Evolutionary conservation across 2,888 invertebrate genomes (phyloP).

Genomic region (Balanococcus diminutus): DNA sequence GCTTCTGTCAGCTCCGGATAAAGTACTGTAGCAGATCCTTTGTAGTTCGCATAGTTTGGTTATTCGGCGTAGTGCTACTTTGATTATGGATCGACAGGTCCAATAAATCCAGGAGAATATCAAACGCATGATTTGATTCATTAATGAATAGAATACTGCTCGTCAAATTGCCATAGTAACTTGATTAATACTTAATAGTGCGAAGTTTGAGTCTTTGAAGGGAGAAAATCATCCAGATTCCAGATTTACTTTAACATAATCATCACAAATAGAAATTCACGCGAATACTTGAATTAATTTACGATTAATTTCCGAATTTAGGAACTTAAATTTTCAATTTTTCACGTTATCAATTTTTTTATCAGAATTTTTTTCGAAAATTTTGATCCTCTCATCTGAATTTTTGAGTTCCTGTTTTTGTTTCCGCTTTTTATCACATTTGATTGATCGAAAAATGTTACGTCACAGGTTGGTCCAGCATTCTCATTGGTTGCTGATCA

Average conservation of each 20-base stretch:
- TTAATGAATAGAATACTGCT: not conserved
- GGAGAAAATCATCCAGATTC: not conserved
- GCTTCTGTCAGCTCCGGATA: slow-evolving; percentile 74
- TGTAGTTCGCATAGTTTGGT: slow-evolving; percentile 91
- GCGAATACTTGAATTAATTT: not conserved
- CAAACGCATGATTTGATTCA: slow-evolving; percentile 25
- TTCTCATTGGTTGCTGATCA: no score
- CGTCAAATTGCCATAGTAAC: not conserved
- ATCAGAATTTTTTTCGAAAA: not conserved
- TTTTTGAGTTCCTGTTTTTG: not conserved
- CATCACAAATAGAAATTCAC: not conserved
- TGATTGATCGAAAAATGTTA: not conserved
- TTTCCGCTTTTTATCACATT: not conserved
- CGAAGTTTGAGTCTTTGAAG: not conserved
- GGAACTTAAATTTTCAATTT: not conserved
- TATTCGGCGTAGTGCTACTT: slow-evolving; percentile 86
- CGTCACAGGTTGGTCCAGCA: not conserved
- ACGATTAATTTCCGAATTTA: not conserved
- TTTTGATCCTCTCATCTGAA: no score
- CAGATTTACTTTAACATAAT: not conserved
- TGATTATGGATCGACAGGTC: slow-evolving; percentile 82
- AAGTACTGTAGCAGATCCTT: slow-evolving; percentile 86
- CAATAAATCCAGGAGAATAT: slow-evolving; percentile 63
- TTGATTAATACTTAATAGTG: not conserved
- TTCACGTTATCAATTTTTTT: not conserved